phyloP scores from a whole-genome alignment of 1,140 invertebrate genomes.

The Lysiphlebus fabarum region DNA sequence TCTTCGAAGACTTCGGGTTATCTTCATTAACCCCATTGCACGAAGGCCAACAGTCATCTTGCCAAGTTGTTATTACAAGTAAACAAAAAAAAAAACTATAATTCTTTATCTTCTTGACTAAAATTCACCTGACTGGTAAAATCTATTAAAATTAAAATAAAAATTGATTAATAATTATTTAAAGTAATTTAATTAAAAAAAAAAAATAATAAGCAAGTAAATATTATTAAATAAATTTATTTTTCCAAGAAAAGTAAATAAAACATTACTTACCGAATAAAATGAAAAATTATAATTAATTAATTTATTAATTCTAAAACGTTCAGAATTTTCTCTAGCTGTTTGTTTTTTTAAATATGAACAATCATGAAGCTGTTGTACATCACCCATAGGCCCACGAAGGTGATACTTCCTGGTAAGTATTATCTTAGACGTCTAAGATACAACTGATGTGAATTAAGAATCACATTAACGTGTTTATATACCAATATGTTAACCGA shows the following conservation, averaged over 20 bases:
- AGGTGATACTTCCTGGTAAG: not conserved
- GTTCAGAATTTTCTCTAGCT: conserved; percentile 4
- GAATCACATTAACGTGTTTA: not conserved
- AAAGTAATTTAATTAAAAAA: no score
- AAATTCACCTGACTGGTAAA: conserved; percentile 3
- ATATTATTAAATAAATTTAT: not conserved
- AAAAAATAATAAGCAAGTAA: not conserved
- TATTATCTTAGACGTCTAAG: not conserved
- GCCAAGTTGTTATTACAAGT: not conserved
- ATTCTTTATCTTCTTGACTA: not conserved
- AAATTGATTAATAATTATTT: not conserved
- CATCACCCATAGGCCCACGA: not conserved
- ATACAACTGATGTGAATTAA: not conserved
- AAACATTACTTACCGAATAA: no score
- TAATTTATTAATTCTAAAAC: not conserved
- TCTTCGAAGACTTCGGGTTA: conserved; percentile 30
- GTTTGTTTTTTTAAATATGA: conserved; percentile 6
- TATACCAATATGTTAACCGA: not conserved
- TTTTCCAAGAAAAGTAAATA: not conserved
- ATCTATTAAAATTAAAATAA: not conserved
- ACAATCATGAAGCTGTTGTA: not conserved
- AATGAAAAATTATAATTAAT: no score
- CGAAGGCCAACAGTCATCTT: conserved; percentile 30
- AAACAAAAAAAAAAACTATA: not conserved
- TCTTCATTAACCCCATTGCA: conserved; percentile 30